Base-by-base conservation (phyloP, 1,140 invertebrate species). In the Eriosoma lanigerum region DNA sequence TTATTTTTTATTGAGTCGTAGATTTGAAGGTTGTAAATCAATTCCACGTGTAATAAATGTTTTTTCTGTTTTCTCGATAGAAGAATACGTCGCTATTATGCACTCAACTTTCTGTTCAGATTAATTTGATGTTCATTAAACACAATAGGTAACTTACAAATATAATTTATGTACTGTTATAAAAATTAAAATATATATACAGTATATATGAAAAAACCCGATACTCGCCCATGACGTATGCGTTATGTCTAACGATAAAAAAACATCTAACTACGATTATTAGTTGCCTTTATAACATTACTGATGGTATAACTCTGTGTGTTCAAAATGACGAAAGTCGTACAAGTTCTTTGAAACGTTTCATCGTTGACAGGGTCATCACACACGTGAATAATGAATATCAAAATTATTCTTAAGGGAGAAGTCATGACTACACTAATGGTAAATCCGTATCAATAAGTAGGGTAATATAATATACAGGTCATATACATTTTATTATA, bases 261-360 rank as follows among this genome's bases (percentile, higher is more conserved):
- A n/a, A n/a, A n/a, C n/a, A n/a, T n/a, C n/a, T n/a, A n/a, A n/a
- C n/a, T n/a, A n/a, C n/a, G n/a, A n/a, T n/a, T n/a, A n/a, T n/a
- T n/a, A n/a, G n/a, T n/a, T n/a, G n/a, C n/a, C n/a, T n/a, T 38
- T 46, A 24, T 68, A 24, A 32, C 19, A 70, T 21, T 15, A 1
- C 19, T 8, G 19, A 58, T 58, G n/a, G 5, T 17, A 26, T 19
- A 26, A n/a, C 38, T 4, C 12, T 9, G 21, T 29, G 19, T 73
- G 70, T 73, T 32, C 21, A n/a, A n/a, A 48, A 21, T 68, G 70
- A n/a, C 70, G 54, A 73, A 73, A 48, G 70, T 73, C 46, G 24
- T 32, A 32, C 48, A 29, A 46, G 26, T 21, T 72, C 68, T 29
- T 56, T 32, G 50, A 54, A 32, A 32, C 32, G 50, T 54, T 73